Conservation (phyloP, 2,113 vertebrate genomes). For the Pseudolaguvia tuberculata region DNA sequence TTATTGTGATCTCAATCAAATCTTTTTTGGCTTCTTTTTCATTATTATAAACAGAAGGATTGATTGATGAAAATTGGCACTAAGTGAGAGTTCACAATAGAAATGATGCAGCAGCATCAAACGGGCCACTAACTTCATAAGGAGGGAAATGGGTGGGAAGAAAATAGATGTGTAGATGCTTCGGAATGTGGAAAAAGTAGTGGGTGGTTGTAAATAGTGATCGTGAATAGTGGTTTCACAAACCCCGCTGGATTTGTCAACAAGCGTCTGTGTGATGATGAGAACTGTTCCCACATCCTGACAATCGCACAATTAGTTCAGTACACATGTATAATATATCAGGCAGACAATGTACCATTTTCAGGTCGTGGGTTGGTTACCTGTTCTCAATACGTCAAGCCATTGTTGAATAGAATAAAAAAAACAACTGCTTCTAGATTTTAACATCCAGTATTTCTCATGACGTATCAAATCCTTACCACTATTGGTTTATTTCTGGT, state of each 20-base stretch:
- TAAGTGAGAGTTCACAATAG: background rate
- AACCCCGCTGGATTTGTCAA: background rate
- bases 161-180: background rate
- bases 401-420: background rate
- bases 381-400: background rate
- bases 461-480: background rate
- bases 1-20: background rate
- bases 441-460: background rate
- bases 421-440: background rate
- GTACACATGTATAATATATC: background rate
- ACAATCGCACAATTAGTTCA: background rate
- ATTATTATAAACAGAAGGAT: background rate
- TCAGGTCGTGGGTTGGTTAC: background rate
- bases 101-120: background rate
- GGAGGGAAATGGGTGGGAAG: background rate
- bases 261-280: background rate
- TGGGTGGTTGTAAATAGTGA: background rate
- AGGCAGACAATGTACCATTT: background rate
- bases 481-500: background rate
- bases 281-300: background rate
- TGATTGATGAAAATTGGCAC: background rate
- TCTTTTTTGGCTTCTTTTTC: background rate
- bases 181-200: slow-evolving; percentile 6
- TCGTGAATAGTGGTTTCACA: background rate
- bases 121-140: background rate